Conservation (phyloP, 2,797 vertebrate species). For the Sphenodon punctatus region DNA sequence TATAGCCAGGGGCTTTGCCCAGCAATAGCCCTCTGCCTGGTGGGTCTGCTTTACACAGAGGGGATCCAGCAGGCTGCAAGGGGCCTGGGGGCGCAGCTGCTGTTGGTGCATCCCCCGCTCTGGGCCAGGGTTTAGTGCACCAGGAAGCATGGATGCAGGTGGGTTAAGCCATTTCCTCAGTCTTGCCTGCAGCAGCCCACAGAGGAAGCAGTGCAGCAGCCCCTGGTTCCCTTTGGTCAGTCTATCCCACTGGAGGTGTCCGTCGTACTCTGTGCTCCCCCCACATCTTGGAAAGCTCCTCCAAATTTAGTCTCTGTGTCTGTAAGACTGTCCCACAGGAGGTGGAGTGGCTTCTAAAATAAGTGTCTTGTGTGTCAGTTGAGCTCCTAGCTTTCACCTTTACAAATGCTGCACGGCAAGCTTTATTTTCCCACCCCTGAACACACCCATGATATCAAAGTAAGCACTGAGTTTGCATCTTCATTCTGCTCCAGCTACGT, state of each 20-base stretch:
- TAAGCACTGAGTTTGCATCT: background rate
- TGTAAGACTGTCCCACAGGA: background rate
- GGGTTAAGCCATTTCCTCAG: background rate
- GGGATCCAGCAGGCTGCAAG: background rate
- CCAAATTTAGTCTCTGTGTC: background rate
- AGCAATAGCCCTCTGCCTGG: too few relatives aligned
- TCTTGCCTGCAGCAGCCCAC: background rate
- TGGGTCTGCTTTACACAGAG: background rate
- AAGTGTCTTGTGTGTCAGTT: background rate
- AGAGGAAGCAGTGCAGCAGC: background rate
- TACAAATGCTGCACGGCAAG: background rate
- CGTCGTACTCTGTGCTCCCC: background rate
- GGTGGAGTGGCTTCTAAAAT: background rate
- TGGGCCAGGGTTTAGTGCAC: background rate
- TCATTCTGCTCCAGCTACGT: background rate
- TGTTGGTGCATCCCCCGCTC: background rate
- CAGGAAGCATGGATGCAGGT: background rate
- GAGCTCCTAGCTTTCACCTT: background rate
- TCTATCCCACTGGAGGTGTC: conserved; percentile 50
- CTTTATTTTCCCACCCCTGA: background rate
- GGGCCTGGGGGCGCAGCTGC: too few relatives aligned
- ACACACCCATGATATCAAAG: conserved; percentile 22
- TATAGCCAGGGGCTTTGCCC: background rate
- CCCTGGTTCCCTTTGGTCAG: background rate
- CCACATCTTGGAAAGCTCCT: too few relatives aligned